A percentile compares a stretch with the other conserved stretches of the same genome.
These are phyloP conservation scores for Forbesichthys papilliferus DNA, from an alignment of 2,113 vertebrate genomes.

Conservation along the genomic window DNA sequence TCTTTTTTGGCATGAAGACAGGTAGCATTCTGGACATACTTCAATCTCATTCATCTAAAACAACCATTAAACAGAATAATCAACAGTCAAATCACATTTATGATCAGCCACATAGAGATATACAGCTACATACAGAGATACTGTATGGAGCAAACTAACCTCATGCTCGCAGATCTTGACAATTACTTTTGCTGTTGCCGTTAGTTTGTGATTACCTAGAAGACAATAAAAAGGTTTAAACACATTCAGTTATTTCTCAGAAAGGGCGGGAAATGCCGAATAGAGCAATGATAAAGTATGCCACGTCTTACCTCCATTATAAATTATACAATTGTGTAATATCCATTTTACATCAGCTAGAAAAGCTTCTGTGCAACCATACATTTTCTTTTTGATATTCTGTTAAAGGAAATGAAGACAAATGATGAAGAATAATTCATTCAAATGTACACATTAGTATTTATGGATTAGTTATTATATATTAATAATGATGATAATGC, in stretches of 20 bases:
- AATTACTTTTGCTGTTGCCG: slow-evolving; percentile 96
- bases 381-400: slow-evolving; percentile 99
- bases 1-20: slow-evolving; percentile 98
- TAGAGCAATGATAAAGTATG: not conserved
- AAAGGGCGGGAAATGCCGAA: not conserved
- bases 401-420: slow-evolving; percentile 50
- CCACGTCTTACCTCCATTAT: slow-evolving; percentile 87
- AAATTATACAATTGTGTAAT: slow-evolving; percentile 99
- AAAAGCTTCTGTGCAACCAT: slow-evolving; percentile 97
- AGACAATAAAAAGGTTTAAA: slow-evolving; percentile 22
- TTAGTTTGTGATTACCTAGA: slow-evolving; percentile 97
- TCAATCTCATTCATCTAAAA: slow-evolving; percentile 98
- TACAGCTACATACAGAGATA: not conserved
- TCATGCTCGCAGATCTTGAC: slow-evolving; percentile 99
- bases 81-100: not conserved
- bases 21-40: slow-evolving; percentile 98
- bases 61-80: slow-evolving; percentile 5
- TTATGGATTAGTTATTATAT: not conserved
- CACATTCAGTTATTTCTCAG: not conserved
- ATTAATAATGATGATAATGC: not conserved
- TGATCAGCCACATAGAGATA: not conserved
- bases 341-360: slow-evolving; percentile 98
- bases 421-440: not conserved
- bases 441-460: not conserved
- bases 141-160: slow-evolving; percentile 67